Conservation (phyloP, 2,888 invertebrate species). For the Branchellion lobata region DNA sequence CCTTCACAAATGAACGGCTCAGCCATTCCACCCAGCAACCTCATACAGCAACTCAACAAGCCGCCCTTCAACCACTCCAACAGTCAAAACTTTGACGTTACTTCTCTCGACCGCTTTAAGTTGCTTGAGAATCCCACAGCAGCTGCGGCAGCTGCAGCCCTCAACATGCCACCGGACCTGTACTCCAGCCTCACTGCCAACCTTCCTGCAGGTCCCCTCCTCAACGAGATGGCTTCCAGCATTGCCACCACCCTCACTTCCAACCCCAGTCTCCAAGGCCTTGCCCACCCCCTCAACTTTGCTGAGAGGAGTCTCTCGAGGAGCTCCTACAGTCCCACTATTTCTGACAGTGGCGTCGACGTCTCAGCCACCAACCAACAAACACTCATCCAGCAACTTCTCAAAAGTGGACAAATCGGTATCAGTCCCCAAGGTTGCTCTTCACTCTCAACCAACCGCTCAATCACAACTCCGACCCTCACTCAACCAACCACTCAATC, state of each 20-base stretch:
- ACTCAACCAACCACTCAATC: no score
- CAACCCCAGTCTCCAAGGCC: slow-evolving; percentile 32
- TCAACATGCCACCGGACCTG: slow-evolving; percentile 35
- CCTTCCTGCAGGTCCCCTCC: slow-evolving; percentile 48
- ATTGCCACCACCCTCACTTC: slow-evolving; percentile 45
- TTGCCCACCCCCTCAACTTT: slow-evolving; percentile 38
- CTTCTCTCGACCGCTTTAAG: slow-evolving; percentile 60
- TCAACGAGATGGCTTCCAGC: slow-evolving; percentile 34
- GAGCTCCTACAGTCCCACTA: slow-evolving; percentile 60
- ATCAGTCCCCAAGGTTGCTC: slow-evolving; percentile 66
- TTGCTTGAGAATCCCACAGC: slow-evolving; percentile 49
- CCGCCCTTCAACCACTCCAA: not conserved
- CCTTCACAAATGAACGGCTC: not conserved
- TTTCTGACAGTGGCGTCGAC: slow-evolving; percentile 62
- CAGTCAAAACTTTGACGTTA: not conserved
- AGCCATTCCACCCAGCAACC: not conserved
- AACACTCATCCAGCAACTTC: slow-evolving; percentile 79
- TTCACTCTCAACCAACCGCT: not conserved
- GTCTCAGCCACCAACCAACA: slow-evolving; percentile 56
- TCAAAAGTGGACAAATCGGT: slow-evolving; percentile 74
- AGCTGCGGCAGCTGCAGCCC: slow-evolving; percentile 1
- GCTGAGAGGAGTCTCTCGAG: slow-evolving; percentile 55
- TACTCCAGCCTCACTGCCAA: slow-evolving; percentile 54
- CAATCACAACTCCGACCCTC: not conserved
- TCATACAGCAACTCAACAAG: not conserved